These are phyloP conservation scores for Ranitomeya variabilis DNA, from an alignment of 2,113 vertebrate genomes.

Conservation along the genomic window DNA sequence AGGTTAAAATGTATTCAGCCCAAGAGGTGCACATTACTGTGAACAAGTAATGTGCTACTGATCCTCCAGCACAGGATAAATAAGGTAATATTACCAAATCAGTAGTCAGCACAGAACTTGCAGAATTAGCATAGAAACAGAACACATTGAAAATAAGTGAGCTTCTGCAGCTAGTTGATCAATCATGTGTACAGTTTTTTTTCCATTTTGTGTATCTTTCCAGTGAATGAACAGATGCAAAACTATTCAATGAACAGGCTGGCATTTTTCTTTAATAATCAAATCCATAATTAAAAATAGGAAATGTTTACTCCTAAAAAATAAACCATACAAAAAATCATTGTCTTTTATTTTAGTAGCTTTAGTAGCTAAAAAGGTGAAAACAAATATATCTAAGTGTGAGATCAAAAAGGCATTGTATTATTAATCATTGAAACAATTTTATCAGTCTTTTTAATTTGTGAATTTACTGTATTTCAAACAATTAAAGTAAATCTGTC, in stretches of 20 bases:
- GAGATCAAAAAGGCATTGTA: not conserved
- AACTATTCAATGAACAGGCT: slow-evolving; percentile 31
- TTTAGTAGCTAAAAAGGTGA: not conserved
- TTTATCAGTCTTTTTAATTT: not conserved
- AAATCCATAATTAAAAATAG: slow-evolving; percentile 52
- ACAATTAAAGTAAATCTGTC: no score
- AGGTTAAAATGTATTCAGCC: not conserved
- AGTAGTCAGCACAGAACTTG: slow-evolving; percentile 18
- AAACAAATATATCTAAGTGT: not conserved
- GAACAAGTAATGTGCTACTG: not conserved
- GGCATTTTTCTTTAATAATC: slow-evolving; percentile 41
- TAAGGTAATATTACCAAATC: slow-evolving; percentile 52
- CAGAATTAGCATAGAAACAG: slow-evolving; percentile 55
- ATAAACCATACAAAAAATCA: not conserved
- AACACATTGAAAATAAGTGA: slow-evolving; percentile 51
- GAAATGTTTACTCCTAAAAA: slow-evolving; percentile 36
- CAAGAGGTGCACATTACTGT: not conserved
- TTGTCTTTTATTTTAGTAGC: not conserved
- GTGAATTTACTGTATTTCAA: not conserved
- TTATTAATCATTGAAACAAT: not conserved
- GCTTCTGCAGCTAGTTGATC: slow-evolving; percentile 49
- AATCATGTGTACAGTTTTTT: slow-evolving; percentile 51
- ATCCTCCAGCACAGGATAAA: not conserved
- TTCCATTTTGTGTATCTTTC: slow-evolving; percentile 33
- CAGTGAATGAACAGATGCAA: slow-evolving; percentile 52